phyloP scores from a whole-genome alignment of 1,140 invertebrate species.

The Drosophila carrolli region DNA sequence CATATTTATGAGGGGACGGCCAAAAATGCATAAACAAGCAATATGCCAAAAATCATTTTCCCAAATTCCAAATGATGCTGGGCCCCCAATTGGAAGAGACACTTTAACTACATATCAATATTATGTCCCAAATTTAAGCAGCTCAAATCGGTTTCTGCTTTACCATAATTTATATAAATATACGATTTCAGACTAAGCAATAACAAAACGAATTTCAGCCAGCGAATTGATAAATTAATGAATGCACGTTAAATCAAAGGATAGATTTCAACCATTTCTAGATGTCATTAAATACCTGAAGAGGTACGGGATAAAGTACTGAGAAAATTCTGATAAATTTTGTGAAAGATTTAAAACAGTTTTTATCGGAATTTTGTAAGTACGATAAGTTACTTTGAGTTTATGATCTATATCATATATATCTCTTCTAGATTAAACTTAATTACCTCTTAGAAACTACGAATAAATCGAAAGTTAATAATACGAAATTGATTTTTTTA shows the following conservation, averaged over 20 bases:
- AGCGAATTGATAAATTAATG: slow-evolving; percentile 18
- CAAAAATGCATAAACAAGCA: slow-evolving; percentile 24
- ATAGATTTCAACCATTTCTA: too few relatives aligned
- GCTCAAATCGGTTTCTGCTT: slow-evolving; percentile 2
- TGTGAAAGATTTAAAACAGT: too few relatives aligned
- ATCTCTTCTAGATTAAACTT: too few relatives aligned
- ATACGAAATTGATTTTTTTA: too few relatives aligned
- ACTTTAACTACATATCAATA: slow-evolving; percentile 21
- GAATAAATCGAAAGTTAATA: too few relatives aligned
- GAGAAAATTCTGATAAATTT: too few relatives aligned
- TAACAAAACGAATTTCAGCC: slow-evolving; percentile 11
- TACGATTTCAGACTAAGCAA: slow-evolving; percentile 33
- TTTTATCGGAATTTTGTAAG: too few relatives aligned
- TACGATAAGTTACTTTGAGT: too few relatives aligned
- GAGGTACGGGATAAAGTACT: too few relatives aligned
- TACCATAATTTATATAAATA: slow-evolving; percentile 40
- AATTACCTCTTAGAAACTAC: too few relatives aligned
- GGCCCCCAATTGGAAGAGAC: slow-evolving; percentile 8
- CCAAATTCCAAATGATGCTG: slow-evolving; percentile 1
- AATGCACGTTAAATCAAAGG: slow-evolving; percentile 10
- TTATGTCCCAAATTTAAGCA: slow-evolving; percentile 12
- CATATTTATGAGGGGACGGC: slow-evolving; percentile 39
- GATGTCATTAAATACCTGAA: too few relatives aligned
- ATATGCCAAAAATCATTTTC: slow-evolving; percentile 39
- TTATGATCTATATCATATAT: too few relatives aligned